phyloP scores from a whole-genome alignment of 2,797 vertebrate species.

The Apogon hyalosoma region DNA sequence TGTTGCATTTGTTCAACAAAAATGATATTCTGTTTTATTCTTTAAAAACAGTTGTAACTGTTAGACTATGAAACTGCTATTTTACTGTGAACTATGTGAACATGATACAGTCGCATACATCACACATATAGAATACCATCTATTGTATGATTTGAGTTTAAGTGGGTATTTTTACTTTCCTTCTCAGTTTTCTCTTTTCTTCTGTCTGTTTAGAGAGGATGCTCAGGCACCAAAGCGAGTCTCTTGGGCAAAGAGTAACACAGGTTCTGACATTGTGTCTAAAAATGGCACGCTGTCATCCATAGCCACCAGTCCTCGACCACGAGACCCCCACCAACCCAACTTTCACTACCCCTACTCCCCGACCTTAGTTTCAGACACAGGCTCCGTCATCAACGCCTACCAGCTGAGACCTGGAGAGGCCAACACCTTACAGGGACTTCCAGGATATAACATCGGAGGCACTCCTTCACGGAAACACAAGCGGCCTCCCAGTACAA shows the following conservation, averaged over 20 bases:
- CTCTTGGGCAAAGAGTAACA: slow-evolving; percentile 89
- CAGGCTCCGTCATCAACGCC: slow-evolving; percentile 84
- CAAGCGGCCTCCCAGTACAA: slow-evolving; percentile 58
- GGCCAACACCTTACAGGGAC: slow-evolving; percentile 79
- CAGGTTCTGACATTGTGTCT: slow-evolving; percentile 88
- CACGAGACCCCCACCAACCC: slow-evolving; percentile 70
- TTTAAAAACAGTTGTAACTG: background rate
- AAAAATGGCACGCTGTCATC: slow-evolving; percentile 95
- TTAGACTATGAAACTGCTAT: no score
- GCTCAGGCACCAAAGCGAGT: slow-evolving; percentile 92
- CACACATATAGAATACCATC: no score
- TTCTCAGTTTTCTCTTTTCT: background rate
- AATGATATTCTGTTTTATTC: background rate
- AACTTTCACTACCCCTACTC: slow-evolving; percentile 82
- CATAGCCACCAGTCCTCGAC: slow-evolving; percentile 83
- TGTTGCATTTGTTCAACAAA: background rate
- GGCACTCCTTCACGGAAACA: slow-evolving; percentile 65
- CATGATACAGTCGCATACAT: no score
- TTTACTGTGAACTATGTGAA: no score
- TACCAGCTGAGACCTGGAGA: slow-evolving; percentile 81
- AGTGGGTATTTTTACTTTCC: background rate
- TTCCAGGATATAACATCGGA: slow-evolving; percentile 83
- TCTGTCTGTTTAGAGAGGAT: slow-evolving; percentile 86
- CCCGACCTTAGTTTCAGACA: slow-evolving; percentile 78
- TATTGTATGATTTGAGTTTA: background rate